These are phyloP conservation scores for Cryptoprocta ferox DNA, from an alignment of 2,797 vertebrate genomes.

Conservation along the genomic window DNA sequence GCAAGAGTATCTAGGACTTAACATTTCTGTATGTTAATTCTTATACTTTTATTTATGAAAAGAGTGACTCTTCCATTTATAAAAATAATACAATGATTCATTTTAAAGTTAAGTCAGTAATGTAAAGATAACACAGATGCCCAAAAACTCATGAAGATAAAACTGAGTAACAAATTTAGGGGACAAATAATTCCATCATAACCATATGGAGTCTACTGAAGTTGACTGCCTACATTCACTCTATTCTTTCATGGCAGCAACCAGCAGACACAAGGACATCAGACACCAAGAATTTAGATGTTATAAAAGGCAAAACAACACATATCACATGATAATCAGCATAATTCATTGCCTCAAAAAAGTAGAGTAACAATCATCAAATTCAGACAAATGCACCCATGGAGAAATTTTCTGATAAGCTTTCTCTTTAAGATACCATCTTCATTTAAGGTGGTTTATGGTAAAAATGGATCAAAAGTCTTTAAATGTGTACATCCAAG, in stretches of 20 bases:
- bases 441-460: neutral
- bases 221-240: slow-evolving; percentile 85
- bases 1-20: neutral
- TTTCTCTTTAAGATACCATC: neutral
- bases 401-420: neutral
- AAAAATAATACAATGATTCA: neutral
- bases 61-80: neutral
- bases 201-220: neutral
- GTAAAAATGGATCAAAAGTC: neutral
- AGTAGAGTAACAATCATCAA: neutral
- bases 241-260: slow-evolving; percentile 89
- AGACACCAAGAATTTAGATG: neutral
- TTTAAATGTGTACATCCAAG: neutral
- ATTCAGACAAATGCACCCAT: neutral
- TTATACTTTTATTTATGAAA: neutral
- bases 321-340: neutral
- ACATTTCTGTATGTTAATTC: neutral
- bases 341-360: neutral
- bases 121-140: neutral
- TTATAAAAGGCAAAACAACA: neutral
- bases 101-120: slow-evolving; percentile 73
- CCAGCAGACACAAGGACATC: slow-evolving; percentile 76
- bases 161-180: neutral
- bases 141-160: neutral
- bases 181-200: neutral